Evolutionary conservation across 2,113 vertebrate genomes (phyloP), one percentile per base, ranked within the genome.

Genomic region (Gymnarchus niloticus): DNA sequence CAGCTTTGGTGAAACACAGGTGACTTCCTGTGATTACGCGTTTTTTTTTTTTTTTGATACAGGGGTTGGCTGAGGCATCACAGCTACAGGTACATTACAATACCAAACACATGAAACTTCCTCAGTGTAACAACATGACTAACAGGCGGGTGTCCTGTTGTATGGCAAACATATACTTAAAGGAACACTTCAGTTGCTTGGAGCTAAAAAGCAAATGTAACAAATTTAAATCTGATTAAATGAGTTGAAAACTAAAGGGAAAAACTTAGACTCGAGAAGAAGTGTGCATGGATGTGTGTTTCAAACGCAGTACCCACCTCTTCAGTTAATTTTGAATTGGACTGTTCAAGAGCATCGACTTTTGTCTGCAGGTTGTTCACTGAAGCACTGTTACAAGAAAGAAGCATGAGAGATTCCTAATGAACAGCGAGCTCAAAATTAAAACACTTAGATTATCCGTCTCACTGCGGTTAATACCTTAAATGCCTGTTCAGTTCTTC

Each of bases 401-500:
- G 65, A 51, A 86, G 82, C 49, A 56, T 23, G 14, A 81, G 9
- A 49, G 21, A 21, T 56, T 76, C 33, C 25, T 48, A 17, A 6
- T 52, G 19, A 54, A 54, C 3, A 52, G 65, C 0, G 6, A 1
- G 14, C 17, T 41, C 46, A 0, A 2, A 44, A 44, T 44, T 41
- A 19, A 57, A 41, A 57, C 14, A 21, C 44, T 81, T 10, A 73
- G 19, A 19, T 28, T 21, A 12, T 14, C n/a, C 17, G 10, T 83
- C 19, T 56, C 44, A 76, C 14, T 76, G 46, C 44, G 21, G 54
- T 0, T n/a, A 0, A 77, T 93, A 98, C 98, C 97, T 99, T 88
- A 99, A 93, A 91, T 99, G 98, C 94, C 98, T 97, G 88, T 99
- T 99, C 76, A 99, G 96, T 90, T 99, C 98, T 91, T 99, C 98